Evolutionary conservation across 2,888 invertebrate genomes (phyloP).

Genomic region (Amiota mariae): DNA sequence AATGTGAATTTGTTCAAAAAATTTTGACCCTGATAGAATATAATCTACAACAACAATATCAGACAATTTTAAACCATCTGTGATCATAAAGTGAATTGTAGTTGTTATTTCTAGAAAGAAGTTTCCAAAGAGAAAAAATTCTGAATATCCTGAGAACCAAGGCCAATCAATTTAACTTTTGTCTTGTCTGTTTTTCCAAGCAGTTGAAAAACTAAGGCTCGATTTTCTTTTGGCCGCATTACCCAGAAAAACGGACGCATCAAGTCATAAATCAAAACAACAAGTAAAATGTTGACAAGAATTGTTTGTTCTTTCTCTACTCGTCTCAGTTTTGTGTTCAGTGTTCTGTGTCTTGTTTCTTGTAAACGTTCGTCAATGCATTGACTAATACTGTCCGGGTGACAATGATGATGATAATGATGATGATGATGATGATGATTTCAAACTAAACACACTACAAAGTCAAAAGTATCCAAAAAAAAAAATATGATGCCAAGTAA

Average conservation of each 20-base stretch:
- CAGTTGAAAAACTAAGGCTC: neutral
- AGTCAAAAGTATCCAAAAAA: conserved; percentile 31
- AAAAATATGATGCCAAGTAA: conserved; percentile 2
- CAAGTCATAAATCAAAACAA: conserved; percentile 61
- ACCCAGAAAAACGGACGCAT: conserved; percentile 40
- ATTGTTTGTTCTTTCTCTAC: conserved; percentile 6
- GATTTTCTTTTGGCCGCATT: conserved; percentile 29
- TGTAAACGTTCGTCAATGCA: conserved; percentile 48
- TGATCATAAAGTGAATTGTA: too few relatives aligned
- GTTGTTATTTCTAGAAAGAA: too few relatives aligned
- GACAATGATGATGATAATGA: too few relatives aligned
- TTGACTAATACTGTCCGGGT: conserved; percentile 28
- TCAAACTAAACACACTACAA: neutral
- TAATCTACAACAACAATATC: too few relatives aligned
- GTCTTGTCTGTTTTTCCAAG: neutral
- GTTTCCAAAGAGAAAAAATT: neutral
- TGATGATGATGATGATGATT: neutral
- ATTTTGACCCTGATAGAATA: too few relatives aligned
- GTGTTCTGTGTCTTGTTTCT: conserved; percentile 55
- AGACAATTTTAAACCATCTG: too few relatives aligned
- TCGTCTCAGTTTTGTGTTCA: conserved; percentile 2
- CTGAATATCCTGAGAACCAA: neutral
- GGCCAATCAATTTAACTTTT: neutral
- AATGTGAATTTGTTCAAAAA: too few relatives aligned
- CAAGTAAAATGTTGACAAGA: conserved; percentile 11